Conservation (phyloP, 2,888 invertebrate species). For the Mythimna lalbum region DNA sequence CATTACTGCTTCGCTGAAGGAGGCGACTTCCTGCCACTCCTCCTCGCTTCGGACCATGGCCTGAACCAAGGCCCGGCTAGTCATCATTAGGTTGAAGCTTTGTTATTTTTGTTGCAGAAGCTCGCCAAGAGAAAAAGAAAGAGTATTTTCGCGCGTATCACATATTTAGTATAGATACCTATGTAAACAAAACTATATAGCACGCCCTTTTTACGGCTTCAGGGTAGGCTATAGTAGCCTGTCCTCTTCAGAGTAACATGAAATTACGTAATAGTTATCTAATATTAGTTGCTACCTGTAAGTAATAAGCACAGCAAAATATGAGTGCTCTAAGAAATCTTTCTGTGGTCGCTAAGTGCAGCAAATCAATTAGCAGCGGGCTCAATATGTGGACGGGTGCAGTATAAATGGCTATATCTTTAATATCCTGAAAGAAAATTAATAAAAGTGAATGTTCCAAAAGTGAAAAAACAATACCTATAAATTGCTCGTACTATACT, state of each 20-base stretch:
- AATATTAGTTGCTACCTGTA: conserved; percentile 83
- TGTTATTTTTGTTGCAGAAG: neutral
- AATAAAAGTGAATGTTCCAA: neutral
- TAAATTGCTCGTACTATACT: no score
- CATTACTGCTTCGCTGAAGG: no score
- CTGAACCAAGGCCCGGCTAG: no score
- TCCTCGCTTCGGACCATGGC: no score
- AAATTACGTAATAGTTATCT: neutral
- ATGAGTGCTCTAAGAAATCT: conserved; percentile 91
- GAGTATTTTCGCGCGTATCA: neutral
- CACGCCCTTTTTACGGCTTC: no score
- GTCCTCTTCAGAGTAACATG: neutral
- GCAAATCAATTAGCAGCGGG: conserved; percentile 91
- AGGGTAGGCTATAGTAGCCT: no score
- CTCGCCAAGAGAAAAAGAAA: neutral
- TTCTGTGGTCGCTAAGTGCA: conserved; percentile 91
- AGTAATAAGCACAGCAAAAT: conserved; percentile 91
- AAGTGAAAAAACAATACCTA: neutral
- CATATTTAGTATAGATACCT: neutral
- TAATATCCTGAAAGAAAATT: conserved; percentile 77
- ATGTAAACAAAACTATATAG: no score
- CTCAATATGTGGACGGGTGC: conserved; percentile 89
- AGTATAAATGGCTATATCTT: conserved; percentile 89
- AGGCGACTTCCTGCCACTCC: no score
- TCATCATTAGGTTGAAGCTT: neutral